Percentiles rank a stretch among this genome's conserved stretches.
Conservation (phyloP, 2,888 invertebrate genomes). For the Agrochola lychnidis region DNA sequence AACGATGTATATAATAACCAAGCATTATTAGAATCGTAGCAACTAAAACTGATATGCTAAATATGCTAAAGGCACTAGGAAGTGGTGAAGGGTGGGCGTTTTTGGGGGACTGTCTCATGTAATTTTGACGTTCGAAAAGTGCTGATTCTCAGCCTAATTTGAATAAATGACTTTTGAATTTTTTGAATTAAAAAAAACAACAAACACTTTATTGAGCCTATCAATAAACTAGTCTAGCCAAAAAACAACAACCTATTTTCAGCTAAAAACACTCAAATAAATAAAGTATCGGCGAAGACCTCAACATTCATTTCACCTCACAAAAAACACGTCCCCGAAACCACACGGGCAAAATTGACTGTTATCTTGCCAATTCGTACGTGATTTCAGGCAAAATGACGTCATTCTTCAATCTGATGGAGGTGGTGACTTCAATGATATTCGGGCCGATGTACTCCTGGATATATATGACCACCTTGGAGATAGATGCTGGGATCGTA, state of each 20-base stretch:
- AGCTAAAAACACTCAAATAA: constrained; percentile 3
- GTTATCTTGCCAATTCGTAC: constrained; percentile 41
- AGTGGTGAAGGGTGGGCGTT: too few species aligned
- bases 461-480: constrained; percentile 92
- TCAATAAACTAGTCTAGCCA: not conserved
- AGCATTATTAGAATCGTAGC: not conserved
- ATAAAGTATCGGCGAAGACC: not conserved
- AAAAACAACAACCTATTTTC: not conserved
- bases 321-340: constrained; percentile 36
- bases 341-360: constrained; percentile 37
- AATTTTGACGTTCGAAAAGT: too few species aligned
- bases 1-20: not conserved
- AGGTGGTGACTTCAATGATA: constrained; percentile 93
- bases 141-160: too few species aligned
- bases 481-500: constrained; percentile 92
- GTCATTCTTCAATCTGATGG: constrained; percentile 93
- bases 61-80: too few species aligned
- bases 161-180: too few species aligned
- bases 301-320: constrained; percentile 13
- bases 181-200: too few species aligned
- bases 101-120: too few species aligned
- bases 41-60: not conserved
- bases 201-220: not conserved
- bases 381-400: constrained; percentile 92
- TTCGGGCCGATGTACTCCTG: constrained; percentile 94